phyloP scores from a whole-genome alignment of 2,888 invertebrate species.

The Mythimna vitellina region DNA sequence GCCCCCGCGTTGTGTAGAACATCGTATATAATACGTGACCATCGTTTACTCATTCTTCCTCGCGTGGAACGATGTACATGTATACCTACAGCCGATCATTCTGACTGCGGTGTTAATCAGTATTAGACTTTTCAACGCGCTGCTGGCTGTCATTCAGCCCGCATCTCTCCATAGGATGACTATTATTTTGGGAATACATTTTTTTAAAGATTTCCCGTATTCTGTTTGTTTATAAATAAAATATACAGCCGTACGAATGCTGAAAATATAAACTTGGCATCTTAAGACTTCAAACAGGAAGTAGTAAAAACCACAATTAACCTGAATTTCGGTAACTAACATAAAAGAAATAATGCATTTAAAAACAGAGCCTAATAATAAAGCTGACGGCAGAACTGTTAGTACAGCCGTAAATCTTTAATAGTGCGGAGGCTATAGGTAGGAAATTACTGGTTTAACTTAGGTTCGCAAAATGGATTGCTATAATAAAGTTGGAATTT shows the following conservation, averaged over 20 bases:
- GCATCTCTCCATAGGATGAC: slow-evolving; percentile 69
- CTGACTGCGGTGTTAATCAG: slow-evolving; percentile 64
- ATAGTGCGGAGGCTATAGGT: slow-evolving; percentile 63
- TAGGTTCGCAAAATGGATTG: slow-evolving; percentile 68
- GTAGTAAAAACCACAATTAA: slow-evolving; percentile 30
- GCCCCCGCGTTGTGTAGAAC: slow-evolving; percentile 7
- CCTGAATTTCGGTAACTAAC: slow-evolving; percentile 13
- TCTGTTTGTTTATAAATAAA: background rate
- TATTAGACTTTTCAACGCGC: slow-evolving; percentile 65
- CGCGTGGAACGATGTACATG: slow-evolving; percentile 26
- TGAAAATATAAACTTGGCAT: slow-evolving; percentile 36
- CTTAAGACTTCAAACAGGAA: slow-evolving; percentile 2
- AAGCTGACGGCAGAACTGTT: slow-evolving; percentile 59
- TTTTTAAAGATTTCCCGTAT: background rate
- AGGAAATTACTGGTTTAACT: slow-evolving; percentile 62
- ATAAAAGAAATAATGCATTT: slow-evolving; percentile 46
- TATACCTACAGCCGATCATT: slow-evolving; percentile 54
- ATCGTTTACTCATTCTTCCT: slow-evolving; percentile 16
- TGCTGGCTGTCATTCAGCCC: slow-evolving; percentile 70
- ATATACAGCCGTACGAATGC: background rate
- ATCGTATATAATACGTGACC: slow-evolving; percentile 33
- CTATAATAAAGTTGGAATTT: slow-evolving; percentile 72
- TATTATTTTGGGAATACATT: slow-evolving; percentile 26
- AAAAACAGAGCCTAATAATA: slow-evolving; percentile 56
- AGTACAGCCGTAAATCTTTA: slow-evolving; percentile 67